Base-by-base conservation (phyloP, 2,113 vertebrate species). In the Phainopepla nitens region DNA sequence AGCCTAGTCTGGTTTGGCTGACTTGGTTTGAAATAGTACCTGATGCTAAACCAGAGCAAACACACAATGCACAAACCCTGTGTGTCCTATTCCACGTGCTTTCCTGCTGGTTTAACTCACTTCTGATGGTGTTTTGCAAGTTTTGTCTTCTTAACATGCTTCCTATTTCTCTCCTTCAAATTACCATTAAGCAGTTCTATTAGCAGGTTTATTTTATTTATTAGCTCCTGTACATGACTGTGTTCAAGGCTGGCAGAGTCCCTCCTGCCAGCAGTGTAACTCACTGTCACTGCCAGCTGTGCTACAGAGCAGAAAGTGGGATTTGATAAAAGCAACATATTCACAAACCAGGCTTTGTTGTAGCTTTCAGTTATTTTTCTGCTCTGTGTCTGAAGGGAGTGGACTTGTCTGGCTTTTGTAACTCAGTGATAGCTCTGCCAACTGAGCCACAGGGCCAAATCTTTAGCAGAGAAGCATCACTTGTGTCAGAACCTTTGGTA, bases 61-160 rank as follows among this genome's bases (percentile, higher is more conserved):
- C 13, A 19, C 0, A 0, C 39, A 14, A 8, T 49, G 22, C 24
- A 29, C 49, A 65, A 44, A 28, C 31, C 8, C 39, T 2, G 1
- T 8, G 3, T 33, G 19, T 41, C 41, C 73, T 23, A 5, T 42
- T 78, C 76, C 21, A 8, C 2, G 3, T 12, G 0, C 7, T 1
- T 49, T 27, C 45, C 51, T 27, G 51, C 49, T 93, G 57, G 4
- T 36, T 80, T 57, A 65, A 53, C 33, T 53, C 13, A 2, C 49
- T 68, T 47, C 16, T 79, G 15, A 29, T 25, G 13, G 13, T 29
- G 2, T 35, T 69, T 21, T 84, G 53, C 61, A 36, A 2, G 3
- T 68, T 66, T 56, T 45, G 0, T 33, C 36, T 36, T 72, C 28
- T 56, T 53, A 23, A 22, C 2, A 0, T 7, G 11, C 6, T 36